Conservation (phyloP, 2,113 vertebrate genomes). For the Engraulis encrasicolus region DNA sequence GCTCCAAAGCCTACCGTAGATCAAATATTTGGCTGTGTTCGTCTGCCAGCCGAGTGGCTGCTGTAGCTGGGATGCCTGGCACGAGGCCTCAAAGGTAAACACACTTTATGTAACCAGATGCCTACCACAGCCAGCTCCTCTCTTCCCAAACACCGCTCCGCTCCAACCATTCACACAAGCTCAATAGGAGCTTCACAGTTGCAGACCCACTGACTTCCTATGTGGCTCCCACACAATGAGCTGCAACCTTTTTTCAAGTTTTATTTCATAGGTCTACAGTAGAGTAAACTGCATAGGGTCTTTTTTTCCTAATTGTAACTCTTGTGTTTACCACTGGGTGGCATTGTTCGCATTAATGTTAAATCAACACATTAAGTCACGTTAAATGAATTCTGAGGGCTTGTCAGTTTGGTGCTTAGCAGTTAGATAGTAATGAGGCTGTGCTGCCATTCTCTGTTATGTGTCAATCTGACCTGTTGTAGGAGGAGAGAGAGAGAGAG, state of each 20-base stretch:
- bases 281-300: not conserved
- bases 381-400: not conserved
- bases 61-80: not conserved
- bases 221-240: not conserved
- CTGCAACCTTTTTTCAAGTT: not conserved
- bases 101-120: conserved; percentile 5
- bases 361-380: conserved; percentile 4
- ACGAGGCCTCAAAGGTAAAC: not conserved
- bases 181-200: not conserved
- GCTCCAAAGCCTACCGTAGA: not conserved
- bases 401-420: not conserved
- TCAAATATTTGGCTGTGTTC: conserved; percentile 1
- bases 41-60: not conserved
- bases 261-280: too few species aligned
- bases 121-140: not conserved
- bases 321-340: not conserved
- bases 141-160: not conserved
- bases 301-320: not conserved
- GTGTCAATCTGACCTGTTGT: not conserved
- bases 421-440: not conserved
- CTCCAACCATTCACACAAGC: not conserved
- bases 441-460: conserved; percentile 10
- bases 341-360: not conserved
- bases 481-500: too few species aligned
- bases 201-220: not conserved